These are phyloP conservation scores for Melinopterus prodromus DNA, from an alignment of 2,888 invertebrate genomes.

Conservation along the genomic window DNA sequence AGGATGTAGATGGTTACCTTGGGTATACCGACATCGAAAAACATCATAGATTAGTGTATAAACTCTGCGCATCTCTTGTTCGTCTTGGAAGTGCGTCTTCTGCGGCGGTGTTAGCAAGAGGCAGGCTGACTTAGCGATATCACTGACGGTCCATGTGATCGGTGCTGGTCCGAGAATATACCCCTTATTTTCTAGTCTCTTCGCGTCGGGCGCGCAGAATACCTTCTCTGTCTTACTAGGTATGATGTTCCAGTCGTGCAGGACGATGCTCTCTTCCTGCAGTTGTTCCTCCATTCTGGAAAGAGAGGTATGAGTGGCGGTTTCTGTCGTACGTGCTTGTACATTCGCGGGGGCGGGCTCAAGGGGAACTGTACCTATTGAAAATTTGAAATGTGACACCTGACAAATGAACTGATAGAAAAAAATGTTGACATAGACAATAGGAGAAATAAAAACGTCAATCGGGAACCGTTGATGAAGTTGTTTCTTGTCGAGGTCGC, in stretches of 20 bases:
- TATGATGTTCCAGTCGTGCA: constrained; percentile 57
- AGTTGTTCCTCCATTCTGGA: constrained; percentile 48
- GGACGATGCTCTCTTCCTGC: constrained; percentile 38
- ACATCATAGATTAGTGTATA: constrained; percentile 79
- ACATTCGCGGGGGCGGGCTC: constrained; percentile 5
- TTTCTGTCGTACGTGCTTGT: not conserved
- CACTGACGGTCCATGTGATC: constrained; percentile 58
- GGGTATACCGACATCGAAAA: constrained; percentile 71
- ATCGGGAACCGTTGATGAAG: not conserved
- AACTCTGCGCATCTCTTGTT: constrained; percentile 77
- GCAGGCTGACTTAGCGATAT: constrained; percentile 67
- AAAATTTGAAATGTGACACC: constrained; percentile 8
- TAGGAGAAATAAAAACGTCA: not conserved
- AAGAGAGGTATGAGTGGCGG: constrained; percentile 22
- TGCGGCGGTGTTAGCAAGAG: constrained; percentile 64
- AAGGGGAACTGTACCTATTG: constrained; percentile 11
- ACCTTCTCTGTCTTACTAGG: constrained; percentile 47
- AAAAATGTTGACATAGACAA: not conserved
- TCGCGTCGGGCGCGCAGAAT: constrained; percentile 43
- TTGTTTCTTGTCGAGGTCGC: not conserved
- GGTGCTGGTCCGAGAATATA: constrained; percentile 41
- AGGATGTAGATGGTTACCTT: not conserved
- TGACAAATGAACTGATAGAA: constrained; percentile 4
- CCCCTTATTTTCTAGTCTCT: constrained; percentile 37
- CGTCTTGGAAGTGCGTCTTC: constrained; percentile 66